Conservation (phyloP, 2,888 invertebrate genomes). For the Lumbricus terrestris region DNA sequence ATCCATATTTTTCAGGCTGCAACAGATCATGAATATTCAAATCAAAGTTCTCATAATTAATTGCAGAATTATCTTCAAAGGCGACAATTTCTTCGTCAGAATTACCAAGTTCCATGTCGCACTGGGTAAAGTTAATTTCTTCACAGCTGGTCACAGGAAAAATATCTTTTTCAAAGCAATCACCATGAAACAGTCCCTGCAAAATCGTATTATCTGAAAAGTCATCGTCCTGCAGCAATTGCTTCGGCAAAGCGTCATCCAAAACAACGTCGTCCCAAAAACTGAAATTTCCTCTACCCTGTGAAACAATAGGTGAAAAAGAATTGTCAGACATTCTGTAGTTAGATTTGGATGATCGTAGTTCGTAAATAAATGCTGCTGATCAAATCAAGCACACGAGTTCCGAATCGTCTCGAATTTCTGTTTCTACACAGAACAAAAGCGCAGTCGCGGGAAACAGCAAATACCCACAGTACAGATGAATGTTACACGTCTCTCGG, state of each 20-base stretch:
- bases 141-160: neutral
- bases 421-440: too few relatives aligned
- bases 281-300: neutral
- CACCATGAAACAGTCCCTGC: neutral
- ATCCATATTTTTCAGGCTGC: neutral
- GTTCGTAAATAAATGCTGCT: neutral
- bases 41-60: neutral
- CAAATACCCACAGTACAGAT: too few relatives aligned
- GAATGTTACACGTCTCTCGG: neutral
- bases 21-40: neutral
- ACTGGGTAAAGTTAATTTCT: neutral
- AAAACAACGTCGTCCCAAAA: neutral
- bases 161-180: neutral
- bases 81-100: neutral
- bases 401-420: too few relatives aligned
- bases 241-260: neutral
- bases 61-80: neutral
- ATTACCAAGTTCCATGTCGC: neutral
- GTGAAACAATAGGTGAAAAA: neutral
- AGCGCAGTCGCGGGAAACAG: too few relatives aligned
- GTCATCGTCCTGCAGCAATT: neutral
- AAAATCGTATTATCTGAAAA: neutral
- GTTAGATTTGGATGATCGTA: neutral
- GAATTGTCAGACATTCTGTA: too few relatives aligned
- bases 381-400: neutral